These are phyloP conservation scores for Coleophora deauratella DNA, from an alignment of 2,888 invertebrate species.

Conservation along the genomic window DNA sequence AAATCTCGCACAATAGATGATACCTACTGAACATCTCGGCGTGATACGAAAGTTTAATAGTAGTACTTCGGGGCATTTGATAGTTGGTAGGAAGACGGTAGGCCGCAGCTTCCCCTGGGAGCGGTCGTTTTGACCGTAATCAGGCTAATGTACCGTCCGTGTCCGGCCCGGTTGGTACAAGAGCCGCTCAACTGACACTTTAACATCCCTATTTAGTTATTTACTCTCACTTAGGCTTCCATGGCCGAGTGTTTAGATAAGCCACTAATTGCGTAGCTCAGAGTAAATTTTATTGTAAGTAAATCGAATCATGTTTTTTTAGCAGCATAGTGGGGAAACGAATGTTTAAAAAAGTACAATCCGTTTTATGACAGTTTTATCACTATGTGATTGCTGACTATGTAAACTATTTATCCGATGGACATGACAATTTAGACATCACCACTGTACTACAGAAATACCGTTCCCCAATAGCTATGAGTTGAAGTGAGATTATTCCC, in stretches of 20 bases:
- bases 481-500: no score
- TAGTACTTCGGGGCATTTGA: constrained; percentile 15
- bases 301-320: no score
- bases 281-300: constrained; percentile 3
- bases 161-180: constrained; percentile 36
- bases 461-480: no score
- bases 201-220: constrained; percentile 51
- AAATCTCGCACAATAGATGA: no score
- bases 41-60: constrained; percentile 12
- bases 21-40: constrained; percentile 2
- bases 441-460: no score
- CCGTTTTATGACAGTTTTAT: no score
- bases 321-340: no score
- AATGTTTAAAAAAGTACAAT: no score
- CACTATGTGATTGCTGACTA: no score
- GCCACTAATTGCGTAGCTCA: constrained; percentile 2
- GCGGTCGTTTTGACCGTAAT: constrained; percentile 64
- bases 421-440: no score
- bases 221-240: constrained; percentile 40
- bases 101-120: constrained; percentile 43
- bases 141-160: constrained; percentile 66
- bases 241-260: constrained; percentile 12
- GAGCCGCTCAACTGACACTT: constrained; percentile 48
- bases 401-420: no score
- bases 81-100: constrained; percentile 31